phyloP scores from a whole-genome alignment of 2,113 vertebrate species.

The Natator depressus region DNA sequence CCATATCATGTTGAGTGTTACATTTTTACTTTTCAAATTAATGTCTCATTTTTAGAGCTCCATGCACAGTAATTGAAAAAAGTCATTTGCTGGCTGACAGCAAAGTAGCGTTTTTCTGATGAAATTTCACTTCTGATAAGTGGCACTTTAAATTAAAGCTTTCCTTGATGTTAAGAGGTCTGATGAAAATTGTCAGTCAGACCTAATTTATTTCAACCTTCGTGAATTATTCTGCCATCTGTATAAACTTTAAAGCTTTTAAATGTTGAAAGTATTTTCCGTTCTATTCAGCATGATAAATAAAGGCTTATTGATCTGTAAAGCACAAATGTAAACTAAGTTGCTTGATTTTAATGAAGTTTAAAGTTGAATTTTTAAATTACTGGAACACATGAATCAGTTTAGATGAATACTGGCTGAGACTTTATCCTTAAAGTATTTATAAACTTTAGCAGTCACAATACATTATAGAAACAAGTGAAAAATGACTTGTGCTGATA shows the following conservation, averaged over 20 bases:
- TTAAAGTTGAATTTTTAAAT: background rate
- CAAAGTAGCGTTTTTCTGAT: background rate
- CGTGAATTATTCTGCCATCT: background rate
- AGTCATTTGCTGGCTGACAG: background rate
- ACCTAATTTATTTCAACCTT: background rate
- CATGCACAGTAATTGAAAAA: background rate
- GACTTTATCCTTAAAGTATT: background rate
- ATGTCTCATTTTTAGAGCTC: background rate
- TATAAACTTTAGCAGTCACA: background rate
- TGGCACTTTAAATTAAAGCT: background rate
- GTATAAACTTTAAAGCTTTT: background rate
- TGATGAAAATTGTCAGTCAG: background rate
- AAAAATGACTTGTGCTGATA: background rate
- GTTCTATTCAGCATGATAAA: background rate
- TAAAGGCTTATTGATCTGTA: background rate
- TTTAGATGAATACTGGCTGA: background rate
- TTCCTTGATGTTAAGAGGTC: background rate
- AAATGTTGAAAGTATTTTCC: background rate
- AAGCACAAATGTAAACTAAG: background rate
- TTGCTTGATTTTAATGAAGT: background rate
- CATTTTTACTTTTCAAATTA: background rate
- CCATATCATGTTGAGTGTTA: background rate
- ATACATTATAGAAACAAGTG: background rate
- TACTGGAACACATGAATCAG: too few species aligned
- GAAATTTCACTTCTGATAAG: background rate